Evolutionary conservation across 2,888 invertebrate species (phyloP).

Genomic region (Hirtodrosophila confusa): DNA sequence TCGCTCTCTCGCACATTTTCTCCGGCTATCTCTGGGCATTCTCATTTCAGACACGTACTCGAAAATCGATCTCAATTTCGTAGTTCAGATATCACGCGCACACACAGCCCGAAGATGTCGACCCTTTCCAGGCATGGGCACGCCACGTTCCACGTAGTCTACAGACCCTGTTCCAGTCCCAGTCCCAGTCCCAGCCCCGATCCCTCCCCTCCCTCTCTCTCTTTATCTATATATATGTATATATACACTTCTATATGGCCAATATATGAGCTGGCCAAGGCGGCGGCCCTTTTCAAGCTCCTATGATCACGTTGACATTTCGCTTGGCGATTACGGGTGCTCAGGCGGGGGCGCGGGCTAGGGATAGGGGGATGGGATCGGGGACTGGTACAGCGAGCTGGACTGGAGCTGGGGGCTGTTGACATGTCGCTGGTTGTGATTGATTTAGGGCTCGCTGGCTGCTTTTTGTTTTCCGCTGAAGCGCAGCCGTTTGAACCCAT

Average conservation of each 20-base stretch:
- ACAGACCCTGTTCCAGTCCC: slow-evolving; percentile 13
- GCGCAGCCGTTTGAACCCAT: slow-evolving; percentile 77
- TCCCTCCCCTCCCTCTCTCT: background rate
- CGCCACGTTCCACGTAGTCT: slow-evolving; percentile 47
- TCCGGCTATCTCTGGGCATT: slow-evolving; percentile 26
- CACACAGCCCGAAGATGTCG: slow-evolving; percentile 19
- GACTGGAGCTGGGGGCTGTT: slow-evolving; percentile 48
- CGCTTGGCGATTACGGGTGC: slow-evolving; percentile 34
- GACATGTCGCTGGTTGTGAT: slow-evolving; percentile 76
- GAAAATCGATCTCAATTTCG: slow-evolving; percentile 79
- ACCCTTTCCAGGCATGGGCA: slow-evolving; percentile 36
- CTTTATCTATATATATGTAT: background rate
- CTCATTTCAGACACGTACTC: slow-evolving; percentile 65
- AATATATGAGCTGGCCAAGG: slow-evolving; percentile 55
- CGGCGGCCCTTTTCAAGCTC: slow-evolving; percentile 75
- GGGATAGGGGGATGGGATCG: background rate
- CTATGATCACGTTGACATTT: slow-evolving; percentile 77
- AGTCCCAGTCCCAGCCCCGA: slow-evolving; percentile 5
- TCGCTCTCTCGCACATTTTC: background rate
- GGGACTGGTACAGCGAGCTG: slow-evolving; percentile 1
- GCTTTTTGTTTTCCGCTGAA: slow-evolving; percentile 71
- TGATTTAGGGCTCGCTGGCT: slow-evolving; percentile 75
- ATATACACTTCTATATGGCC: slow-evolving; percentile 50
- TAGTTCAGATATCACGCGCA: slow-evolving; percentile 77
- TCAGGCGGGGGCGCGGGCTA: background rate